phyloP scores from a whole-genome alignment of 1,140 invertebrate species.

The Muscidifurax raptorellus region DNA sequence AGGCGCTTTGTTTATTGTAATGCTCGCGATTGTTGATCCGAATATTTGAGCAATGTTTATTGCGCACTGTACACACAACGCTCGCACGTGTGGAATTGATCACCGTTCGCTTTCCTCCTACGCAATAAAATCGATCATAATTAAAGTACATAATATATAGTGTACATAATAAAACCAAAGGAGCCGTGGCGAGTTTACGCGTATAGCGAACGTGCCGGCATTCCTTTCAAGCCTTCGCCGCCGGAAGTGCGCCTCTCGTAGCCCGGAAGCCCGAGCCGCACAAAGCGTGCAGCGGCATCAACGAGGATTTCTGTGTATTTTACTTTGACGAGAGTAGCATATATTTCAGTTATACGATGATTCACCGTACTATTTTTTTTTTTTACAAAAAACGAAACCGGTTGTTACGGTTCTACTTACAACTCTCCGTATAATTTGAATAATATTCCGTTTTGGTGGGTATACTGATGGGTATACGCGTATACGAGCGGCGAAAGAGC shows the following conservation, averaged over 20 bases:
- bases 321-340: not conserved
- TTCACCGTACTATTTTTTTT: not conserved
- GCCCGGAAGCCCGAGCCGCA: conserved; percentile 7
- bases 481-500: not conserved
- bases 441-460: not conserved
- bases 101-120: not conserved
- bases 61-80: no score
- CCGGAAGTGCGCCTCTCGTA: not conserved
- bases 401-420: not conserved
- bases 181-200: not conserved
- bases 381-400: not conserved
- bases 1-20: not conserved
- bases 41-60: not conserved
- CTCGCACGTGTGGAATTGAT: not conserved
- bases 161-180: not conserved
- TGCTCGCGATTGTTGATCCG: not conserved
- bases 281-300: not conserved
- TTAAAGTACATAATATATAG: not conserved
- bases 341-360: not conserved
- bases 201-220: not conserved
- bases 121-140: not conserved
- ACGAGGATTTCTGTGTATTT: conserved; percentile 10
- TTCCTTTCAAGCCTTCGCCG: conserved; percentile 10
- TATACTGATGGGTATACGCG: no score
- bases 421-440: not conserved